phyloP scores from a whole-genome alignment of 2,113 vertebrate genomes.

The Spea bombifrons region DNA sequence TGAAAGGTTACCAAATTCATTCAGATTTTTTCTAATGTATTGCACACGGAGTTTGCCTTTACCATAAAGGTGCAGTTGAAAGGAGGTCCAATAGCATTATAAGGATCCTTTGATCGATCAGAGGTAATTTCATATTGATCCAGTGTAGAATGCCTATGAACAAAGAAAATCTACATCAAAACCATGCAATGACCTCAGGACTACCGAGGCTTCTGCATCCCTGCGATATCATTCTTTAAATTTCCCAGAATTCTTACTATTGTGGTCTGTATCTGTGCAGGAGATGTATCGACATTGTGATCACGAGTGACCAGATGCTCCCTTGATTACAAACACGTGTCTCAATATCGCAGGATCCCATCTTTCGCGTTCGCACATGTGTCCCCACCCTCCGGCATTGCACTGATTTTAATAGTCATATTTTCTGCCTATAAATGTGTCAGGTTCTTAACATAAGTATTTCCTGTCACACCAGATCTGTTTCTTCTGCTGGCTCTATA shows the following conservation, averaged over 20 bases:
- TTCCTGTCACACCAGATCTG: background rate
- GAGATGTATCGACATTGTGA: background rate
- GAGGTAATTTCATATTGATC: constrained; percentile 77
- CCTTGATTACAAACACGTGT: constrained; percentile 29
- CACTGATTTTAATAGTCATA: background rate
- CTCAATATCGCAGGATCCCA: background rate
- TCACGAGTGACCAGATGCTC: background rate
- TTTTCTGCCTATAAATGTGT: background rate
- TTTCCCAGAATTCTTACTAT: background rate
- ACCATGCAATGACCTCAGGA: too few relatives aligned
- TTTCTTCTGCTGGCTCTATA: constrained; percentile 7
- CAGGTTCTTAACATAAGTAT: background rate
- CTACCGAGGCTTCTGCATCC: too few relatives aligned
- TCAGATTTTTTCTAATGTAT: too few relatives aligned
- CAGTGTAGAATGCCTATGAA: constrained; percentile 71
- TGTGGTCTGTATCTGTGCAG: background rate
- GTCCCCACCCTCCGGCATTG: background rate
- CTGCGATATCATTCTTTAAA: background rate
- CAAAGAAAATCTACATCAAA: constrained; percentile 4
- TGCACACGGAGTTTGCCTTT: background rate
- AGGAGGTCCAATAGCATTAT: constrained; percentile 60
- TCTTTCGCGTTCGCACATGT: background rate
- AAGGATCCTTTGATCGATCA: constrained; percentile 63
- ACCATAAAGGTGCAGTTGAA: constrained; percentile 81
- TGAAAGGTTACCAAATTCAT: too few relatives aligned